Percentiles rank a stretch among this genome's conserved stretches.
Conservation (phyloP, 2,797 vertebrate genomes). For the Muscicapa comitata region DNA sequence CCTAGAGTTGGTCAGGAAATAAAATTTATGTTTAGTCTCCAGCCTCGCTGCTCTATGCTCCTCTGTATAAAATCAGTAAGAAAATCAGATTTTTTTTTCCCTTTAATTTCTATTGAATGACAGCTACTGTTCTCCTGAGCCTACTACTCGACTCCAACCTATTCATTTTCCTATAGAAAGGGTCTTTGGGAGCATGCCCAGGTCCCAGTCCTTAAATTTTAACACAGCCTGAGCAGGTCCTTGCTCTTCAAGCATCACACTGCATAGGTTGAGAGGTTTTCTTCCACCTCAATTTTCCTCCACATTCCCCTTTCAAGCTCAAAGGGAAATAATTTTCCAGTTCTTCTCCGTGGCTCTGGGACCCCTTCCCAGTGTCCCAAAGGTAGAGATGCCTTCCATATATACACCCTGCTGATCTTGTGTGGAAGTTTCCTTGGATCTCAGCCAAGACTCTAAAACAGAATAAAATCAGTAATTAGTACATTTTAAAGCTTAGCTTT, state of each 20-base stretch:
- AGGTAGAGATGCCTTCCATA: background rate
- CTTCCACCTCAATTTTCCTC: background rate
- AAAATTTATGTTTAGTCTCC: background rate
- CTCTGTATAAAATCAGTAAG: background rate
- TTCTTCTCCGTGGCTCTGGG: background rate
- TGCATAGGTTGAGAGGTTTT: accelerated
- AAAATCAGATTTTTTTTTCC: background rate
- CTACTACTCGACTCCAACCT: background rate
- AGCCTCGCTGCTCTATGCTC: accelerated
- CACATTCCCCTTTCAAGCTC: background rate
- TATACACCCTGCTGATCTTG: no score
- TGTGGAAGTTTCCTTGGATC: background rate
- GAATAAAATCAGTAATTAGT: background rate
- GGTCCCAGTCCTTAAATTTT: background rate
- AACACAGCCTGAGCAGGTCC: background rate
- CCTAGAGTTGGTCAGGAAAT: background rate
- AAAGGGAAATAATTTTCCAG: background rate
- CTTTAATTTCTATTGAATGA: background rate
- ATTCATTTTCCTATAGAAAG: background rate
- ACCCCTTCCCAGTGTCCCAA: background rate
- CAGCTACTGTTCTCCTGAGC: background rate
- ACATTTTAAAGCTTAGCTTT: background rate
- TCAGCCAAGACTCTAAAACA: background rate
- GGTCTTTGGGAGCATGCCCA: background rate
- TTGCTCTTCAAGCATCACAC: background rate